phyloP scores from a whole-genome alignment of 2,888 invertebrate genomes.

The Drymonia ruficornis region DNA sequence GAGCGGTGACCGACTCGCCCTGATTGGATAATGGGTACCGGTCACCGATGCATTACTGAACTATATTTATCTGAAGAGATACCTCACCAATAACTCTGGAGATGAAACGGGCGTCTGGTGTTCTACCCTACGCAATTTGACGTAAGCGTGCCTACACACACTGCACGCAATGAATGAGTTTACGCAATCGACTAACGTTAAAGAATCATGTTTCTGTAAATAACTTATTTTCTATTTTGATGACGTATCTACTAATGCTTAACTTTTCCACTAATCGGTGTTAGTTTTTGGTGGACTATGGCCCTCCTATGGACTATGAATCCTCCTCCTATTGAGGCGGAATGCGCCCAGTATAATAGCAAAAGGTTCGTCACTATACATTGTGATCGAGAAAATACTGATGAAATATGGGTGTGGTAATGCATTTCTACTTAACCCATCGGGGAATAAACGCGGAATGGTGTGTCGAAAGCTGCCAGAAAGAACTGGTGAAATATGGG shows the following conservation, averaged over 20 bases:
- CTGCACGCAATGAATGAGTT: not conserved
- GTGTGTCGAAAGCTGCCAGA: too few species aligned
- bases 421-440: too few species aligned
- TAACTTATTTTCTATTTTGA: not conserved
- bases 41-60: conserved; percentile 34
- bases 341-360: too few species aligned
- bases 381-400: too few species aligned
- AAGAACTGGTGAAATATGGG: too few species aligned
- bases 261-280: too few species aligned
- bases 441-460: too few species aligned
- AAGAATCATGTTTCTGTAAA: not conserved
- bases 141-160: conserved; percentile 6
- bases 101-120: conserved; percentile 21
- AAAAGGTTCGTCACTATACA: too few species aligned
- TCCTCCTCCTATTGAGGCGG: too few species aligned
- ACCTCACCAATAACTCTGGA: conserved; percentile 24
- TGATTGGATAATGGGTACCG: conserved; percentile 65
- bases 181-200: not conserved
- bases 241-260: not conserved
- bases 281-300: too few species aligned
- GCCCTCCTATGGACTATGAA: too few species aligned
- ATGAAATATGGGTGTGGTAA: too few species aligned
- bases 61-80: conserved; percentile 56
- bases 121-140: conserved; percentile 21
- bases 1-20: conserved; percentile 60